These are phyloP conservation scores for Terrapene triunguis DNA, from an alignment of 2,113 vertebrate species.

Conservation along the genomic window DNA sequence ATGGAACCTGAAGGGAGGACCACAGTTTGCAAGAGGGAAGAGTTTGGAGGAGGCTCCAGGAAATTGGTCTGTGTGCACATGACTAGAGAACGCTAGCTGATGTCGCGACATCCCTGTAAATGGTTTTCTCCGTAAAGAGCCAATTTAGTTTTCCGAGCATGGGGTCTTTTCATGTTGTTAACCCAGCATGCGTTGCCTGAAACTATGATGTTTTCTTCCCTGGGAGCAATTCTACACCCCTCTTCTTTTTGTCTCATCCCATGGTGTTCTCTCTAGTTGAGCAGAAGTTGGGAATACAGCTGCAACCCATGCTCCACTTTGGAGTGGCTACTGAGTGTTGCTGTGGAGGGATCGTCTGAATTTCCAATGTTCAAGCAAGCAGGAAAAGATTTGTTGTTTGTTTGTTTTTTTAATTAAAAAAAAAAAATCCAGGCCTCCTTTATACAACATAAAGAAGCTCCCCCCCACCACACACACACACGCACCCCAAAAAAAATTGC, in stretches of 20 bases:
- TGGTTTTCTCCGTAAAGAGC: neutral
- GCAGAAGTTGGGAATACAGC: no score
- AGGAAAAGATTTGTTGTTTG: neutral
- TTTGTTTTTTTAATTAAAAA: neutral
- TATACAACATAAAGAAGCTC: neutral
- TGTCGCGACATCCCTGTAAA: neutral
- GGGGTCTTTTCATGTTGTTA: no score
- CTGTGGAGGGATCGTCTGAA: neutral
- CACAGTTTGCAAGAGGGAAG: neutral
- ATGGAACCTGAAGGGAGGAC: neutral
- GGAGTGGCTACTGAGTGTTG: neutral
- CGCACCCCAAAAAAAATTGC: neutral
- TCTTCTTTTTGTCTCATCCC: no score
- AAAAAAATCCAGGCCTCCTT: neutral
- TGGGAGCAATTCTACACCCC: no score
- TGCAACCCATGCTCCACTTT: neutral
- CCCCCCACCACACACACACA: no score
- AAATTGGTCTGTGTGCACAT: neutral
- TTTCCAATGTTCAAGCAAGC: neutral
- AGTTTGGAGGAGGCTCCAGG: neutral
- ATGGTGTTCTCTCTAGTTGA: no score
- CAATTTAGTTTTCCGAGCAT: neutral
- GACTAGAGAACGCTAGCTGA: neutral
- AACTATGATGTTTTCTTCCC: no score
- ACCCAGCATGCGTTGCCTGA: no score